Conservation (phyloP, 2,888 invertebrate genomes). For the Drosophila multiciliata region DNA sequence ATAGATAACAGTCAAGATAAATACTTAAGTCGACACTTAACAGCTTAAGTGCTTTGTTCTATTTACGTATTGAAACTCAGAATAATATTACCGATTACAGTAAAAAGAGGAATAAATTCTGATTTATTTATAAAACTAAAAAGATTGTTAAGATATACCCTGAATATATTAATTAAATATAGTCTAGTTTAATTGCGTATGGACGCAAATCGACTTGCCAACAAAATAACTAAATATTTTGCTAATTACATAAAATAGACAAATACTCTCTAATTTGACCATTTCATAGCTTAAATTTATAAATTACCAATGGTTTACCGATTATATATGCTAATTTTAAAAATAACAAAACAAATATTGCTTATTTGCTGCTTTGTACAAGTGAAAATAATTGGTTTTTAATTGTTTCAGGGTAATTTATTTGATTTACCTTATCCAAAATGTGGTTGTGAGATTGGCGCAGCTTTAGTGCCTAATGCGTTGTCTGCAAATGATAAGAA, state of each 20-base stretch:
- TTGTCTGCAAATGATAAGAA: slow-evolving; percentile 49
- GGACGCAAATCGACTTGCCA: background rate
- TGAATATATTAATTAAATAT: background rate
- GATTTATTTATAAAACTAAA: background rate
- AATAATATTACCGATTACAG: background rate
- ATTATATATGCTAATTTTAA: background rate
- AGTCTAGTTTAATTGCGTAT: background rate
- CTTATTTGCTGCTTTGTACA: background rate
- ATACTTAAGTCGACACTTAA: slow-evolving; percentile 21
- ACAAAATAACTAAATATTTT: background rate
- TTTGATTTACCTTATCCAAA: slow-evolving; percentile 51
- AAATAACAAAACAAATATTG: background rate
- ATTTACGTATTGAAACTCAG: background rate
- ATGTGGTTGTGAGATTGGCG: slow-evolving; percentile 17
- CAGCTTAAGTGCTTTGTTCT: background rate
- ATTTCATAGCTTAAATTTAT: no score
- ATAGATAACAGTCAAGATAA: slow-evolving; percentile 32
- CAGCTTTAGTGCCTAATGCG: slow-evolving; percentile 24
- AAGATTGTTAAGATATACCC: background rate
- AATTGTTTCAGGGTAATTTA: background rate
- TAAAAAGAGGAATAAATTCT: background rate
- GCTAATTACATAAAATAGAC: background rate
- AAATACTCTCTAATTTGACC: background rate
- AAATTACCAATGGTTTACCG: background rate
- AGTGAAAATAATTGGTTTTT: no score